Conservation (phyloP, 2,888 invertebrate genomes). For the Polylopha cassiicola region DNA sequence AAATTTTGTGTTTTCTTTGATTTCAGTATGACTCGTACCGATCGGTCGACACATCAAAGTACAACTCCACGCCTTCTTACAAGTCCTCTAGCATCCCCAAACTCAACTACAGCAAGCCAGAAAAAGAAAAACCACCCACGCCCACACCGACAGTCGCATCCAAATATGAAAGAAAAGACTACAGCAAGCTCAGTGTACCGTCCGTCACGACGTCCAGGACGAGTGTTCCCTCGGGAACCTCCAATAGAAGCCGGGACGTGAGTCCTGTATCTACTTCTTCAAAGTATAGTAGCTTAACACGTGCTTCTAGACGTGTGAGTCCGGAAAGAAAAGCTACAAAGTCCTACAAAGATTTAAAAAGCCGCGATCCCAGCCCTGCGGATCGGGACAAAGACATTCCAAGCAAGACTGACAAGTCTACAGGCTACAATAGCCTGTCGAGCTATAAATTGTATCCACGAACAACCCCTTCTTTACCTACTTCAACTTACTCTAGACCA, state of each 20-base stretch:
- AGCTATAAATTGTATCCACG: slow-evolving; percentile 75
- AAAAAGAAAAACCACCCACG: slow-evolving; percentile 24
- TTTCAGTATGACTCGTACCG: no score
- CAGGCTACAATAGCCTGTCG: slow-evolving; percentile 68
- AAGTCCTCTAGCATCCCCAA: slow-evolving; percentile 72
- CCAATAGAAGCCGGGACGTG: slow-evolving; percentile 72
- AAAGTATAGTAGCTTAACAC: slow-evolving; percentile 60
- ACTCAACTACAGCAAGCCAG: slow-evolving; percentile 49
- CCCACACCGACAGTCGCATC: slow-evolving; percentile 17
- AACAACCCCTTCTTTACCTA: slow-evolving; percentile 50
- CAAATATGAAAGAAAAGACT: slow-evolving; percentile 64
- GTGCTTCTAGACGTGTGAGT: slow-evolving; percentile 67
- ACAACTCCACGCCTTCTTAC: slow-evolving; percentile 58
- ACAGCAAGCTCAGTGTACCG: slow-evolving; percentile 63
- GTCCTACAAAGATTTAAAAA: slow-evolving; percentile 56
- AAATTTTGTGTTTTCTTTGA: slow-evolving; percentile 17
- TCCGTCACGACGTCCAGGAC: slow-evolving; percentile 48
- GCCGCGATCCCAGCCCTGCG: slow-evolving; percentile 76
- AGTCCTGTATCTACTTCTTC: slow-evolving; percentile 70
- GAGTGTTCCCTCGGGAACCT: slow-evolving; percentile 49
- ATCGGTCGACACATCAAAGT: slow-evolving; percentile 69
- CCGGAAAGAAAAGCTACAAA: slow-evolving; percentile 65
- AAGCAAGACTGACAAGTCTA: slow-evolving; percentile 75
- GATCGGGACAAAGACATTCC: slow-evolving; percentile 76
- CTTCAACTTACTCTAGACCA: slow-evolving; percentile 50